Percentiles rank a stretch among this genome's conserved stretches.
These are phyloP conservation scores for Donacobius atricapilla DNA, from an alignment of 2,113 vertebrate species.

Conservation along the genomic window DNA sequence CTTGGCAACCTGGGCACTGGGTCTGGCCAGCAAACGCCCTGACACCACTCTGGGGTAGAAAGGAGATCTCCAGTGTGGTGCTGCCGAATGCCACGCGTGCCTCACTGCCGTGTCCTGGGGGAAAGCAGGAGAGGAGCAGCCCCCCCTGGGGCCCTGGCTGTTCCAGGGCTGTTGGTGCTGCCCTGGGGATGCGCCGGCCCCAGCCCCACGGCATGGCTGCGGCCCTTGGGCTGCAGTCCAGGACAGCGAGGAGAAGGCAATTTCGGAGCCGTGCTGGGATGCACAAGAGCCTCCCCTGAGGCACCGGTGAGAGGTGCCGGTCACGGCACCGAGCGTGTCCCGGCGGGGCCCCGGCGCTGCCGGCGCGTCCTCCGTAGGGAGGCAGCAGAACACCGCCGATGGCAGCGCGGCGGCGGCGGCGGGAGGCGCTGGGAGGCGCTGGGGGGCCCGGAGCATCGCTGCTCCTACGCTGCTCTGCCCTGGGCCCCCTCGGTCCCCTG, in stretches of 20 bases:
- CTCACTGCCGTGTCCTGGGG: background rate
- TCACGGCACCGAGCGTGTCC: accelerated
- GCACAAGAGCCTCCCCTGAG: background rate
- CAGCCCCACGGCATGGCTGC: accelerated
- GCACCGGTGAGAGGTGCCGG: background rate
- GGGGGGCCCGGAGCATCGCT: background rate
- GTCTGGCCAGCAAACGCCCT: background rate
- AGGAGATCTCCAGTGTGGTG: accelerated
- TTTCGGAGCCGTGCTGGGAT: background rate
- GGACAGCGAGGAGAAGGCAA: background rate
- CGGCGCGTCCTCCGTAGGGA: background rate
- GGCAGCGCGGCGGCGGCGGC: background rate
- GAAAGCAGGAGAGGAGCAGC: background rate
- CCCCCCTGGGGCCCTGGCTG: accelerated
- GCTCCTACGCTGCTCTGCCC: background rate
- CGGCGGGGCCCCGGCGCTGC: background rate
- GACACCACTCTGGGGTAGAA: accelerated
- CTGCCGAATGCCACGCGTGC: background rate
- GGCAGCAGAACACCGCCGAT: conserved; percentile 40
- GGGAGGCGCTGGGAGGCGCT: background rate
- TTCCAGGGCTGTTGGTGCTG: accelerated
- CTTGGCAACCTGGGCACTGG: background rate
- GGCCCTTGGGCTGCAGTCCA: accelerated
- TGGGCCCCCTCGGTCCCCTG: background rate
- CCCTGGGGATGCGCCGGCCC: accelerated